Evolutionary conservation across 2,797 vertebrate species (phyloP).

Genomic region (Anabas testudineus): DNA sequence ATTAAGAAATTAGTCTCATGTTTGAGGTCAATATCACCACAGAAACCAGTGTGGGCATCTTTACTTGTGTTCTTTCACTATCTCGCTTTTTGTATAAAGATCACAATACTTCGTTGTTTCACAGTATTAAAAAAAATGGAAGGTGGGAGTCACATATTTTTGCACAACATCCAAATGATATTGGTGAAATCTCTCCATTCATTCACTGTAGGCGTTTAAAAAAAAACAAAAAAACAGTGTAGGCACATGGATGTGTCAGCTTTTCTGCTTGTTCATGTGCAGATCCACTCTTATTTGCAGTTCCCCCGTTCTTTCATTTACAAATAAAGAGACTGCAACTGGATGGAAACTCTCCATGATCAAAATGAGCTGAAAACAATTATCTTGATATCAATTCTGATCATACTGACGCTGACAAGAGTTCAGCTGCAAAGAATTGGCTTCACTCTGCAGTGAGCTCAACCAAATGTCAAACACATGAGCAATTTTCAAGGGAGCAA

Average conservation of each 20-base stretch:
- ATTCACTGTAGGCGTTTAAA: slow-evolving; percentile 46
- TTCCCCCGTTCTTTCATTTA: neutral
- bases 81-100: neutral
- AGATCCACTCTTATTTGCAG: slow-evolving; percentile 22
- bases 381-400: neutral
- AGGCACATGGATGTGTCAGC: slow-evolving; percentile 47
- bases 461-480: slow-evolving; percentile 21
- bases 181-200: slow-evolving; percentile 39
- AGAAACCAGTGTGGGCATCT: slow-evolving; percentile 6
- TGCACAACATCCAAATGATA: slow-evolving; percentile 29
- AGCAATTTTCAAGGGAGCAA: slow-evolving; percentile 12
- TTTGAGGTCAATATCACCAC: neutral
- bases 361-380: neutral
- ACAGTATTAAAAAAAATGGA: slow-evolving; percentile 3
- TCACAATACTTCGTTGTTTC: slow-evolving; percentile 12
- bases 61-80: neutral
- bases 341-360: neutral
- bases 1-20: neutral
- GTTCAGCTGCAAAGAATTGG: neutral
- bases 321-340: neutral
- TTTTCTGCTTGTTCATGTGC: slow-evolving; percentile 33
- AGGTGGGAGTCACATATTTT: slow-evolving; percentile 38
- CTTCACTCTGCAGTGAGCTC: neutral
- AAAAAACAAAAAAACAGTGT: slow-evolving; percentile 35
- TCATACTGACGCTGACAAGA: no score